Evolutionary conservation across 2,797 vertebrate species (phyloP), one percentile per base, ranked within the genome.

Genomic region (Anomalospiza imberbis): DNA sequence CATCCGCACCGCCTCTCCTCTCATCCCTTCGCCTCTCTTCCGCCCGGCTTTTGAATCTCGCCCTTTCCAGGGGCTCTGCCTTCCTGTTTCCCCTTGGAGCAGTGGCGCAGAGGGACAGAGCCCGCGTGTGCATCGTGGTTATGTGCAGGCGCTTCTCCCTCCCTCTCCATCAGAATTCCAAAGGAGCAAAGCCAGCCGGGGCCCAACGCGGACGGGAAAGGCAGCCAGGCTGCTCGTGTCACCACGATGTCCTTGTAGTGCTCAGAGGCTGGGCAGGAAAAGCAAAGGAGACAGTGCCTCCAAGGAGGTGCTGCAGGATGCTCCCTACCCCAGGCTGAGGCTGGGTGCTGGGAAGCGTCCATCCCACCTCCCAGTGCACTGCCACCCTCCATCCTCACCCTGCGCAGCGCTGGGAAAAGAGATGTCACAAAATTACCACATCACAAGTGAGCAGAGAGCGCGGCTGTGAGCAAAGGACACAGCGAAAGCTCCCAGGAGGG

Each of bases 121-220:
- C 13, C 38, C 2, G 1, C 0, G 1, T 32, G 19, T 2, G 12
- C 47, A 1, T 3, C 10, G 6, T 4, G 40, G 40, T 51, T 55
- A 45, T 84, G 61, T 29, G 26, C 81, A 71, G 62, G 71, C 1
- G 3, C 10, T 36, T 65, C 58, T 42, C 20, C 17, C n/a, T 4
- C 63, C 7, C 54, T 20, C 71, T 53, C 12, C 2, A 1, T 12
- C 38, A 11, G 75, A 85, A 25, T 42, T 10, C 31, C 6, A 17
- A 55, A 34, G 47, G 53, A 57, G 25, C 7, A 6, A 57, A 54
- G 61, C 32, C 71, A 78, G 8, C 36, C 31, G 1, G 22, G 62
- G 40, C 44, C 62, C 51, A 7, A 18, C 61, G 26, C 10, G 10
- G 55, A 19, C 14, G 38, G 21, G 44, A 34, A 73, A 70, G 20